Conservation (phyloP, 2,797 vertebrate genomes). For the Sorex maritimensis region DNA sequence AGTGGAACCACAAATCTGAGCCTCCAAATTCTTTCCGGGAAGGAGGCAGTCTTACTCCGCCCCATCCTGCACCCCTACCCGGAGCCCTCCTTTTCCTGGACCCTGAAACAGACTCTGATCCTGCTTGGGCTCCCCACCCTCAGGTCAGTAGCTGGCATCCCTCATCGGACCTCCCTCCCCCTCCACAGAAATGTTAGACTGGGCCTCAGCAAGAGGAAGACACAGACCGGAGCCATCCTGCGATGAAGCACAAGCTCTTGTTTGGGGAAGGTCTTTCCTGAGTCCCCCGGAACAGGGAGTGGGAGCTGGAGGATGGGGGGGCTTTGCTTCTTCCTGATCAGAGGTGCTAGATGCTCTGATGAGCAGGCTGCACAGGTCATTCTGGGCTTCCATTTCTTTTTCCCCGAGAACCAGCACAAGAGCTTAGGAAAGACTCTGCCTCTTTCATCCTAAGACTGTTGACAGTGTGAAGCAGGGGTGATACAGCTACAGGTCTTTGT, state of each 20-base stretch:
- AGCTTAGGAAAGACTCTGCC: background rate
- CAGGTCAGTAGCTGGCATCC: background rate
- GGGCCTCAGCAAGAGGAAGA: conserved; percentile 24
- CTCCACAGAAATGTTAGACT: background rate
- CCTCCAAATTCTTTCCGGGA: conserved; percentile 77
- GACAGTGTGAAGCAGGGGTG: background rate
- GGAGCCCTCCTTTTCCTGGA: background rate
- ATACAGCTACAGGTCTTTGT: conserved; percentile 8
- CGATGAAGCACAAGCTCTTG: background rate
- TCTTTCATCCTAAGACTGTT: conserved; percentile 37
- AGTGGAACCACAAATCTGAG: conserved; percentile 46
- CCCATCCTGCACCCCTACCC: background rate
- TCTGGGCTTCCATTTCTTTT: background rate
- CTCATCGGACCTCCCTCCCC: background rate
- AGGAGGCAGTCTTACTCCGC: conserved; percentile 3
- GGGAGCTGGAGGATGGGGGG: background rate
- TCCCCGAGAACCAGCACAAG: background rate
- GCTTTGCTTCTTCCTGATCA: background rate
- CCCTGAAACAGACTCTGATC: background rate
- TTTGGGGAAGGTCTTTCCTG: conserved; percentile 29
- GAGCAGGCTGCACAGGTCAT: background rate
- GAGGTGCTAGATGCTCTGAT: background rate
- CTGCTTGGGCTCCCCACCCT: background rate
- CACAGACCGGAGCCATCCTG: background rate
- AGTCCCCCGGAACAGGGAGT: background rate